phyloP scores from a whole-genome alignment of 2,888 invertebrate genomes.

The Ganaspis brasiliensis region DNA sequence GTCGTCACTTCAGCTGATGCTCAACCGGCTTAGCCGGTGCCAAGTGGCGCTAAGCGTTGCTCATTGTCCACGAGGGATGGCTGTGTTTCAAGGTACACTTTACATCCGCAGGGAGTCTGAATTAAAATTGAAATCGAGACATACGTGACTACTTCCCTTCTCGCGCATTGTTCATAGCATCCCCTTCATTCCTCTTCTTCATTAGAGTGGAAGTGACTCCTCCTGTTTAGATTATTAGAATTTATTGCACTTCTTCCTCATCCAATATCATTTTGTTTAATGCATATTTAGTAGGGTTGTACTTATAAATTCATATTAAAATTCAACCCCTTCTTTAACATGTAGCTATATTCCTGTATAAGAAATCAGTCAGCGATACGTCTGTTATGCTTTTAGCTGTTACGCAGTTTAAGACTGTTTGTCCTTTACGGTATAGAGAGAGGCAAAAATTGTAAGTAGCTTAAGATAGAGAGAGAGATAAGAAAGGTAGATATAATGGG shows the following conservation, averaged over 20 bases:
- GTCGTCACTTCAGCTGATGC: slow-evolving; percentile 56
- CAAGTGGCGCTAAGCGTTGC: slow-evolving; percentile 63
- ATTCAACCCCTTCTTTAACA: too few species aligned
- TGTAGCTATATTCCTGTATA: too few species aligned
- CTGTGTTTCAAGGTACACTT: slow-evolving; percentile 61
- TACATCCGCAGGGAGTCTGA: slow-evolving; percentile 48
- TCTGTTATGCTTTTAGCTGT: too few species aligned
- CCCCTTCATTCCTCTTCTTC: slow-evolving; percentile 39
- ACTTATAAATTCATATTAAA: too few species aligned
- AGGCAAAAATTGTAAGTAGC: too few species aligned
- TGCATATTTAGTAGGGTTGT: slow-evolving; percentile 4
- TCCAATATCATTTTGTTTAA: neutral
- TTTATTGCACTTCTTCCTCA: neutral
- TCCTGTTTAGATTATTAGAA: neutral
- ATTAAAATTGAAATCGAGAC: slow-evolving; percentile 46
- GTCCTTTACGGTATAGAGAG: too few species aligned
- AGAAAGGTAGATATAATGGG: too few species aligned
- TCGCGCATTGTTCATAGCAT: slow-evolving; percentile 25
- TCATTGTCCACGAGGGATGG: slow-evolving; percentile 68
- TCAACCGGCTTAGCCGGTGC: slow-evolving; percentile 53
- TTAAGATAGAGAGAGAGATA: too few species aligned
- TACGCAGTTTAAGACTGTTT: too few species aligned
- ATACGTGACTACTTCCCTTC: slow-evolving; percentile 34
- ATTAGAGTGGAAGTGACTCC: slow-evolving; percentile 13
- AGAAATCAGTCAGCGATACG: too few species aligned